Evolutionary conservation across 2,888 invertebrate species (phyloP), one percentile per base, ranked within the genome.

Genomic region (Ophraella communa): DNA sequence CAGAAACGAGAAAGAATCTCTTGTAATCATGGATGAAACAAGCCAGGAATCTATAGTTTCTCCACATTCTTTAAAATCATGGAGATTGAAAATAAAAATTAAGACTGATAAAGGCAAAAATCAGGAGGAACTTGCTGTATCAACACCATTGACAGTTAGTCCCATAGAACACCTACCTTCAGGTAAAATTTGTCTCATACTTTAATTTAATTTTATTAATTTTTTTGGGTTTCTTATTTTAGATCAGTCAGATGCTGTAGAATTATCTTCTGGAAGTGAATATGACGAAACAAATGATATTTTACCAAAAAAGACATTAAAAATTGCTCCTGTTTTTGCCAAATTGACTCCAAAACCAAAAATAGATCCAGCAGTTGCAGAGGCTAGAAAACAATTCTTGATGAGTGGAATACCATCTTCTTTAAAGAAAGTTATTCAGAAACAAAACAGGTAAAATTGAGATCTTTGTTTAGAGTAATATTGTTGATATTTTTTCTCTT

Each of bases 301-400:
- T 10, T 52, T 42, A 39, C 39, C 8, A 11, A 69, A 66, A 56
- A 67, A 60, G 55, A 1, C 63, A 5, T 74, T 79, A 44, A 90
- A 89, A 80, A 76, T 91, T 44, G 92, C 92, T 1, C 91, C 93
- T n/a, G 83, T 93, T 49, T 93, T 93, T 80, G 76, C 85, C 0
- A 86, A 76, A 67, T 39, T 74, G 4, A 68, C 80, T 42, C 79
- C 84, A 10, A 89, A 88, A 80, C 85, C 84, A 5, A 86, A 85
- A 76, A 76, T 85, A 14, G 88, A 89, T 82, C 84, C 86, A 14
- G 84, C 82, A 57, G 81, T 84, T 44, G 63, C 87, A 47, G 87
- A 88, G 78, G 91, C 92, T 4, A 87, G 88, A 72, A 87, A 87
- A 67, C 85, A 86, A 65, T 92, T 93, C 81, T 82, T 93, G 35